These are phyloP conservation scores for Abramis brama DNA, from an alignment of 2,113 vertebrate genomes.

Conservation along the genomic window DNA sequence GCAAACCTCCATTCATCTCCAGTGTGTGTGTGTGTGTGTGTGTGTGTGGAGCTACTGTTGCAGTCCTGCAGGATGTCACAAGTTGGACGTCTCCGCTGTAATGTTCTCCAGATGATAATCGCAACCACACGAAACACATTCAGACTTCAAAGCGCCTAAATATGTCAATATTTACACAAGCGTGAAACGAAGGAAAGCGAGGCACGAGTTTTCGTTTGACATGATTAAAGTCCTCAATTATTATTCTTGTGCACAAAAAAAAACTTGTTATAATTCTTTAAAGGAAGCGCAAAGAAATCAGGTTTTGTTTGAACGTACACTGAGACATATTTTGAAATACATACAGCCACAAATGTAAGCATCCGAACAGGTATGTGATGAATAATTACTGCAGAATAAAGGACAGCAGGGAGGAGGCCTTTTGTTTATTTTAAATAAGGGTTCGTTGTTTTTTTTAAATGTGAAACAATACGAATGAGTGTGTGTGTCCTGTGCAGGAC, in stretches of 20 bases:
- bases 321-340: not conserved
- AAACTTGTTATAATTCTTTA: not conserved
- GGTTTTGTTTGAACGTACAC: not conserved
- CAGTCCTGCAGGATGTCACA: slow-evolving; percentile 75
- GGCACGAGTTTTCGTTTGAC: slow-evolving; percentile 4
- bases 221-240: slow-evolving; percentile 27
- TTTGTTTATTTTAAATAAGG: slow-evolving; percentile 14
- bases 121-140: slow-evolving; percentile 44
- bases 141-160: slow-evolving; percentile 57
- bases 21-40: slow-evolving; percentile 30
- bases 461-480: slow-evolving; percentile 11
- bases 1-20: not conserved
- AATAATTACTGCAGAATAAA: not conserved
- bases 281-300: not conserved
- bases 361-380: not conserved
- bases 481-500: slow-evolving; percentile 31
- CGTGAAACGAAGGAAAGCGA: not conserved
- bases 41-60: slow-evolving; percentile 74
- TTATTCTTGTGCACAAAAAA: not conserved
- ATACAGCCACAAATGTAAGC: not conserved
- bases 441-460: slow-evolving; percentile 2
- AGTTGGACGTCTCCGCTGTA: slow-evolving; percentile 70
- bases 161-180: slow-evolving; percentile 57
- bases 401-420: slow-evolving; percentile 1
- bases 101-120: slow-evolving; percentile 74